These are phyloP conservation scores for Byasa hedistus DNA, from an alignment of 2,888 invertebrate species.

Conservation along the genomic window DNA sequence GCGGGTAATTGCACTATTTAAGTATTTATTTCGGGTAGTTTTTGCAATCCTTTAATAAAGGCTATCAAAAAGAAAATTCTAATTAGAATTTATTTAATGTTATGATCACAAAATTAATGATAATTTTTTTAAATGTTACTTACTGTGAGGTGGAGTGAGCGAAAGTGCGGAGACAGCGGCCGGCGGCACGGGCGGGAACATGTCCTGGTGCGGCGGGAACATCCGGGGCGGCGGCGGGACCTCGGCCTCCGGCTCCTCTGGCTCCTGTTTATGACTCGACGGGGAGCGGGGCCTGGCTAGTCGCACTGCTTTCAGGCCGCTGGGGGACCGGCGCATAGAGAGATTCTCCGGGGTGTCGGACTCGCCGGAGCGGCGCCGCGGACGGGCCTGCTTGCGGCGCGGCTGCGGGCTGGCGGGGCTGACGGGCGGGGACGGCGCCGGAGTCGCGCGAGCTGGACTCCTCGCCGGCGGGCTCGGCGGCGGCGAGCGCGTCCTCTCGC, in stretches of 20 bases:
- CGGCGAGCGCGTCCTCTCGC: slow-evolving; percentile 64
- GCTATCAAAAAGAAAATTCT: not conserved
- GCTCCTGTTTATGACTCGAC: slow-evolving; percentile 66
- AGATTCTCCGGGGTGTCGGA: slow-evolving; percentile 80
- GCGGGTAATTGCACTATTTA: not conserved
- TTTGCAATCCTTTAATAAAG: not conserved
- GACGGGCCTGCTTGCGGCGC: slow-evolving; percentile 91
- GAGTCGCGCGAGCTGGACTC: slow-evolving; percentile 69
- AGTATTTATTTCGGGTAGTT: not conserved
- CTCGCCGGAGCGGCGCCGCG: slow-evolving; percentile 91
- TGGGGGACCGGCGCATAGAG: slow-evolving; percentile 79
- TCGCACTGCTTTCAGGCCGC: slow-evolving; percentile 66
- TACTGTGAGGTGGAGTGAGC: slow-evolving; percentile 90
- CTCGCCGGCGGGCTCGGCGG: slow-evolving; percentile 65
- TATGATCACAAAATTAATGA: not conserved
- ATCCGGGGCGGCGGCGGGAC: slow-evolving; percentile 79
- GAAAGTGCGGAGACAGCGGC: slow-evolving; percentile 87
- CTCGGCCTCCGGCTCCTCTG: slow-evolving; percentile 69
- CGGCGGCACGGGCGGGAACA: slow-evolving; percentile 84
- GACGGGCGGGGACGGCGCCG: slow-evolving; percentile 70
- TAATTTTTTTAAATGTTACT: slow-evolving; percentile 57
- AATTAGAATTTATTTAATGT: not conserved
- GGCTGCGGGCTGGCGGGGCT: slow-evolving; percentile 89
- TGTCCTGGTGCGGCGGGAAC: slow-evolving; percentile 80
- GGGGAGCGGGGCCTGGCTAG: slow-evolving; percentile 58